Evolutionary conservation across 1,140 invertebrate genomes (phyloP).

Genomic region (Aphaenogaster ashmeadi): DNA sequence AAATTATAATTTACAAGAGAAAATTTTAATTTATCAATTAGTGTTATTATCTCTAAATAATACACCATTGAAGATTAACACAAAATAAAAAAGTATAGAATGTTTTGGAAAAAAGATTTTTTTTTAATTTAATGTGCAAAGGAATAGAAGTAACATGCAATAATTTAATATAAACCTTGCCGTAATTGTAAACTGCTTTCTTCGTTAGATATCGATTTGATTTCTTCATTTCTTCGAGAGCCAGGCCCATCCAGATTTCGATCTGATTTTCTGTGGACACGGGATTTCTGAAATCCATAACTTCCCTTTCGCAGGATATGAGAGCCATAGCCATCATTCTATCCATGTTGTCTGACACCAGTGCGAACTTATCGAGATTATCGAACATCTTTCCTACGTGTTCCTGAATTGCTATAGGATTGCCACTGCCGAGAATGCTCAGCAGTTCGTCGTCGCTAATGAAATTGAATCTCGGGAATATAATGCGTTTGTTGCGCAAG

Average conservation of each 20-base stretch:
- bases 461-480: constrained; percentile 97
- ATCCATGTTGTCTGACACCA: constrained; percentile 89
- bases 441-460: constrained; percentile 97
- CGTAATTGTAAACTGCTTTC: constrained; percentile 95
- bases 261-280: constrained; percentile 90
- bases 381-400: constrained; percentile 98
- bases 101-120: not conserved
- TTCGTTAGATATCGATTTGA: constrained; percentile 96
- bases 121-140: not conserved
- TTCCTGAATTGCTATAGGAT: constrained; percentile 93
- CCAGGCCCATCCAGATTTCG: constrained; percentile 96
- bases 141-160: not conserved
- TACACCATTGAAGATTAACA: constrained; percentile 86
- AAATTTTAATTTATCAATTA: constrained; percentile 15
- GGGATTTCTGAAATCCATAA: constrained; percentile 92
- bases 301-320: constrained; percentile 95
- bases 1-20: not conserved
- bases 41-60: constrained; percentile 80
- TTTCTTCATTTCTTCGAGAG: constrained; percentile 93
- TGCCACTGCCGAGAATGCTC: constrained; percentile 95
- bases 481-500: constrained; percentile 94
- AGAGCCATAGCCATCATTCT: constrained; percentile 91
- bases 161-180: constrained; percentile 87
- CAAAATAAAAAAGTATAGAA: not conserved
- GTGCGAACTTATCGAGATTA: constrained; percentile 92